These are phyloP conservation scores for Cyaniris semiargus DNA, from an alignment of 2,888 invertebrate genomes.

Conservation along the genomic window DNA sequence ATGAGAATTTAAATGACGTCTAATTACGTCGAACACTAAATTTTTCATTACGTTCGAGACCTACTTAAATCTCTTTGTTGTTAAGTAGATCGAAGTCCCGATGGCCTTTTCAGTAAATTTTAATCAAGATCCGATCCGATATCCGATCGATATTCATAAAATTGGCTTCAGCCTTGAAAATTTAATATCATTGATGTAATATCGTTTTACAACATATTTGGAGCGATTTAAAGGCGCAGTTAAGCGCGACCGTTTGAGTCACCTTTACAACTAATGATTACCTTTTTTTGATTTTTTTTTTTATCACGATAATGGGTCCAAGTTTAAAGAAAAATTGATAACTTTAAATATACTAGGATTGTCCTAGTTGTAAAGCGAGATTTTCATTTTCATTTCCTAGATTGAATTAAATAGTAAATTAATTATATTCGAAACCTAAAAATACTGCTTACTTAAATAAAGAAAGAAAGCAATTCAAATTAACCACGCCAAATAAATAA, in stretches of 20 bases:
- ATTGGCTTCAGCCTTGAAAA: slow-evolving; percentile 34
- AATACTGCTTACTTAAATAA: background rate
- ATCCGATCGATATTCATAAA: slow-evolving; percentile 38
- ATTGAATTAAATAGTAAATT: background rate
- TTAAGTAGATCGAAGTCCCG: slow-evolving; percentile 32
- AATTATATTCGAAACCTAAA: background rate
- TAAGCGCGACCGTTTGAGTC: slow-evolving; percentile 7
- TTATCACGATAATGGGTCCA: too few species aligned
- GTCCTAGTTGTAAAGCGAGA: too few species aligned
- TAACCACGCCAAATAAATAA: background rate
- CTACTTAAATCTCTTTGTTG: slow-evolving; percentile 36
- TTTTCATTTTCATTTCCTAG: too few species aligned
- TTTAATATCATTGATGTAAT: slow-evolving; percentile 34
- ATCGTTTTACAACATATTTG: slow-evolving; percentile 33
- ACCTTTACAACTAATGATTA: slow-evolving; percentile 7
- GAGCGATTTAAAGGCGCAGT: slow-evolving; percentile 21
- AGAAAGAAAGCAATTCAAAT: background rate
- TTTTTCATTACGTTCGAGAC: slow-evolving; percentile 30
- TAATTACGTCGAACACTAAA: slow-evolving; percentile 24
- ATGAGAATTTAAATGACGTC: slow-evolving; percentile 20
- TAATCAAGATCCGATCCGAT: slow-evolving; percentile 41
- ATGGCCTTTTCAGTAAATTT: slow-evolving; percentile 36
- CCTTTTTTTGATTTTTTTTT: background rate
- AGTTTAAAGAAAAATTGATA: too few species aligned
- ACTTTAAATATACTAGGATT: too few species aligned